Evolutionary conservation across 2,888 invertebrate genomes (phyloP).

Genomic region (Mesodorylaimus sp.): DNA sequence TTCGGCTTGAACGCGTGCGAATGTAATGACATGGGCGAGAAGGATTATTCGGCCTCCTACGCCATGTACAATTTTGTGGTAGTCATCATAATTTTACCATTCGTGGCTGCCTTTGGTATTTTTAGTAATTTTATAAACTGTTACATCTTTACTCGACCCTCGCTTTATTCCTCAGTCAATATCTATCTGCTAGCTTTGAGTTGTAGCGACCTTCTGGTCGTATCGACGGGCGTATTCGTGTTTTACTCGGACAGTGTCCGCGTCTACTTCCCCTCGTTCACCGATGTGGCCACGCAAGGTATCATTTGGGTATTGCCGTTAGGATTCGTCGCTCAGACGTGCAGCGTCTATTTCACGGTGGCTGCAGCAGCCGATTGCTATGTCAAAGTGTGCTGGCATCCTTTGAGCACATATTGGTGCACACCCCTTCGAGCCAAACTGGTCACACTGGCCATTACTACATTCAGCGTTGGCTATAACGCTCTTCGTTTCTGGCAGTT

Average conservation of each 20-base stretch:
- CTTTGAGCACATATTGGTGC: slow-evolving; percentile 17
- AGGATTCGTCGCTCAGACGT: slow-evolving; percentile 29
- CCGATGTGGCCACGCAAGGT: slow-evolving; percentile 21
- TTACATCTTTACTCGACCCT: slow-evolving; percentile 22
- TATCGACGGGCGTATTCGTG: slow-evolving; percentile 27
- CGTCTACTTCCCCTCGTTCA: slow-evolving; percentile 22
- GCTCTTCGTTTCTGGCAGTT: slow-evolving; percentile 28
- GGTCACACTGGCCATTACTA: slow-evolving; percentile 17
- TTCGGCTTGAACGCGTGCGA: neutral
- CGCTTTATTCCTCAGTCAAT: slow-evolving; percentile 13
- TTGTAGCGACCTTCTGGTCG: slow-evolving; percentile 26
- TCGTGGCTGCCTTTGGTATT: slow-evolving; percentile 22
- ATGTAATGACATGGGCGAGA: slow-evolving; percentile 1
- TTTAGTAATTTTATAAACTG: slow-evolving; percentile 26
- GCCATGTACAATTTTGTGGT: slow-evolving; percentile 8
- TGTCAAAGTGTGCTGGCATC: slow-evolving; percentile 13
- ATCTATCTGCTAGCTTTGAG: slow-evolving; percentile 26
- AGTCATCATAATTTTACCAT: slow-evolving; percentile 8
- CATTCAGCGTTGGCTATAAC: slow-evolving; percentile 23
- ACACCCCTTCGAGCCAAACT: slow-evolving; percentile 20
- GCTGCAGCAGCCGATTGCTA: slow-evolving; percentile 29
- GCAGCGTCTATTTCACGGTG: slow-evolving; percentile 28
- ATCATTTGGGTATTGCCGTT: slow-evolving; percentile 25
- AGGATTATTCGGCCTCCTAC: slow-evolving; percentile 4
- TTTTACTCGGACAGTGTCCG: slow-evolving; percentile 25